Evolutionary conservation across 2,113 vertebrate genomes (phyloP), one percentile per base, ranked within the genome.

Genomic region (Leptobrachium leishanense): DNA sequence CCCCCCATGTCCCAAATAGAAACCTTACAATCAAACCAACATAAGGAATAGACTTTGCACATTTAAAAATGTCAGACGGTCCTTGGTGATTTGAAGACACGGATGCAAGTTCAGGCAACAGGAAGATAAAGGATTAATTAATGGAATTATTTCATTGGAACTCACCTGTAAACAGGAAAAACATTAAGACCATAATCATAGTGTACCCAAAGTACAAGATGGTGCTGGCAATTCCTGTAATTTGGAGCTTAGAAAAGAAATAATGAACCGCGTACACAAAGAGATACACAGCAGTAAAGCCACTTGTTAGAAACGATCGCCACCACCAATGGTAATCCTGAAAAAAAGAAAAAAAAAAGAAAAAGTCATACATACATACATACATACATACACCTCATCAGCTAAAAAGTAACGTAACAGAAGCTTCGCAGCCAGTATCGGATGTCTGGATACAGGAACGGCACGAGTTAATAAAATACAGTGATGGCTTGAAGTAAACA

Each of bases 261-360:
- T 95, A 97, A 87, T 95, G 90, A 69, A 95, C 81, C 64, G 91
- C 91, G 65, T 95, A 98, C 83, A 95, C 87, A 40, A 96, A 94
- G 74, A 97, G 88, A 84, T 97, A 98, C 72, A 95, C 89, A 1
- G 95, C 94, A 6, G 92, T 96, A 87, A 98, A 98, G 84, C 95
- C 92, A 57, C 95, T 96, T 2, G 94, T 97, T 82, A 95, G 85
- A 91, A 96, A 96, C 0, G 92, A 93, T 77, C 95, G 88, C 96
- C 94, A 98, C 95, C 94, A 96, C 94, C 96, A 97, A 74, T 95
- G 92, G 85, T 95, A 97, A 88, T 97, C 94, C 95, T 98, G 86
- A 50, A 87, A 82, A 3, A 74, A 83, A 77, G 7, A 9, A 77
- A 20, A 42, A 2, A 74, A 12, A 72, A 50, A 70, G n/a, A n/a